phyloP scores from a whole-genome alignment of 2,113 vertebrate species.

The Melanostigma gelatinosum region DNA sequence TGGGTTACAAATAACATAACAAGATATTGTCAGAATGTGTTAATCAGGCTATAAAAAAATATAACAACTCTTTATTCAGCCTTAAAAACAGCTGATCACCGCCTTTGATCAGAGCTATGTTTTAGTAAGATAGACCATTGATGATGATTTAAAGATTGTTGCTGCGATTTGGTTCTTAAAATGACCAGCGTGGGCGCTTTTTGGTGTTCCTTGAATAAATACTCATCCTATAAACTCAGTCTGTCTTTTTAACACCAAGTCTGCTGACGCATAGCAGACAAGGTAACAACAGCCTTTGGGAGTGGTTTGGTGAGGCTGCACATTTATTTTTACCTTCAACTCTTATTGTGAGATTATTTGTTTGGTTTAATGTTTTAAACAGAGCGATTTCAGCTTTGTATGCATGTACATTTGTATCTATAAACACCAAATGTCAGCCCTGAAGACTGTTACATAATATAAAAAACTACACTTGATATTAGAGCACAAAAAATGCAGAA shows the following conservation, averaged over 20 bases:
- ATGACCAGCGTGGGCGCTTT: background rate
- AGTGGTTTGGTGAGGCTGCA: background rate
- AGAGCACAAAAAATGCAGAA: background rate
- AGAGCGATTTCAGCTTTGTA: background rate
- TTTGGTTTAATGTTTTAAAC: slow-evolving; percentile 4
- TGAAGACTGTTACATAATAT: background rate
- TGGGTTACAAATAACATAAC: background rate
- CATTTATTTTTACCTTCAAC: background rate
- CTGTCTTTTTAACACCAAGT: background rate
- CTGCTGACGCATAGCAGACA: slow-evolving; percentile 3
- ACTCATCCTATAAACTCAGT: background rate
- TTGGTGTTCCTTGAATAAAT: slow-evolving; percentile 1
- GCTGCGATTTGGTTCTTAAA: slow-evolving; percentile 26
- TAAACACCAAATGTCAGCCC: background rate
- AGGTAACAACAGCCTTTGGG: slow-evolving; percentile 4
- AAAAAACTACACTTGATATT: slow-evolving; percentile 2
- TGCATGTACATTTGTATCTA: background rate
- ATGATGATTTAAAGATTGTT: background rate
- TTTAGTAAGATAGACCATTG: slow-evolving; percentile 6
- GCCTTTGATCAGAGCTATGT: background rate
- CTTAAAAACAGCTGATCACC: background rate
- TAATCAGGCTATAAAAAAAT: background rate
- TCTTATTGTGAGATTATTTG: slow-evolving; percentile 4
- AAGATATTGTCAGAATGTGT: background rate
- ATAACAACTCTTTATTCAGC: background rate